A percentile compares a stretch with the other conserved stretches of the same genome.
These are phyloP conservation scores for Neoascia interrupta DNA, from an alignment of 2,888 invertebrate species.

Conservation along the genomic window DNA sequence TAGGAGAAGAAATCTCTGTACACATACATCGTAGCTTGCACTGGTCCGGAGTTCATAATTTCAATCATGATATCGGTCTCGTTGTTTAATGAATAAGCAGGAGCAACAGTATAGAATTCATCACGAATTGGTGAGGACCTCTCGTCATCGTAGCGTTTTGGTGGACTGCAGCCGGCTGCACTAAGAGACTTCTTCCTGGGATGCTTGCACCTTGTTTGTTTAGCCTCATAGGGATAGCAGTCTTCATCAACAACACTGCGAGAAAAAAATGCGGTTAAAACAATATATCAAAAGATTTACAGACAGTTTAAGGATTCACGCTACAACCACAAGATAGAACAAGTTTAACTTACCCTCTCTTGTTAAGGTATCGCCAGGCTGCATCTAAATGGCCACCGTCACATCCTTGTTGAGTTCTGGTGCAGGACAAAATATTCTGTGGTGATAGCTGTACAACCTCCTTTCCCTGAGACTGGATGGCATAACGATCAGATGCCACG, in stretches of 20 bases:
- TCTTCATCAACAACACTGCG: slow-evolving; percentile 90
- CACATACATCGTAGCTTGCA: slow-evolving; percentile 95
- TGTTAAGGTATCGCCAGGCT: slow-evolving; percentile 93
- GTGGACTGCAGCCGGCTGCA: slow-evolving; percentile 82
- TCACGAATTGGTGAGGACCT: no score
- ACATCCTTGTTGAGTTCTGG: slow-evolving; percentile 89
- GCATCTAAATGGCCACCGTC: slow-evolving; percentile 93
- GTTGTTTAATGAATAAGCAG: slow-evolving; percentile 87
- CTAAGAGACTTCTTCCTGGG: slow-evolving; percentile 78
- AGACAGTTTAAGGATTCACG: neutral
- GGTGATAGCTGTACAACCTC: slow-evolving; percentile 88
- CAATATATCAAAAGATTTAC: neutral
- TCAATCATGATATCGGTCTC: slow-evolving; percentile 95
- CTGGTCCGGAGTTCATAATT: slow-evolving; percentile 93
- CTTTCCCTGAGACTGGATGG: slow-evolving; percentile 90
- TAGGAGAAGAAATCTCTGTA: slow-evolving; percentile 96
- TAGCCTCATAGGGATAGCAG: slow-evolving; percentile 91
- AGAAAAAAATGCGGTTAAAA: no score
- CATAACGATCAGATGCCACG: slow-evolving; percentile 89
- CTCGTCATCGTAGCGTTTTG: slow-evolving; percentile 77
- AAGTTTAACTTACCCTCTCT: slow-evolving; percentile 83
- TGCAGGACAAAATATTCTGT: slow-evolving; percentile 93
- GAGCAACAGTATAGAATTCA: slow-evolving; percentile 86
- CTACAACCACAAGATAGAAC: neutral
- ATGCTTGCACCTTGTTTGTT: slow-evolving; percentile 84